These are phyloP conservation scores for Drosophila elegans DNA, from an alignment of 1,140 invertebrate species.

Conservation along the genomic window DNA sequence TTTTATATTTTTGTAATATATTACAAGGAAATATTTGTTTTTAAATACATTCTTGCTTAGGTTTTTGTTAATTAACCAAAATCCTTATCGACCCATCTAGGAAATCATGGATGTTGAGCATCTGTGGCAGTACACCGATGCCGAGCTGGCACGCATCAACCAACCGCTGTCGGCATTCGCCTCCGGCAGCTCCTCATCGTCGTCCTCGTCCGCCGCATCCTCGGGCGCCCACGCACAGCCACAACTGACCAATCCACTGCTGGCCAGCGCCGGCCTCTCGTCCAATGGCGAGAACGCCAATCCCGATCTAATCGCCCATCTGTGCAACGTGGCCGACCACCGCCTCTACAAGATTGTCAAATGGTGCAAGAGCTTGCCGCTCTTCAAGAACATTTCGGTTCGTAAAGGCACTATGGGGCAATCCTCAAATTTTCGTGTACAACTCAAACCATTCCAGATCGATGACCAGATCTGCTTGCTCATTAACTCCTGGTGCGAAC, in stretches of 20 bases:
- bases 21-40: too few species aligned
- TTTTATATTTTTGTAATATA: too few species aligned
- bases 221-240: constrained; percentile 59
- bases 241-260: constrained; percentile 87
- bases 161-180: constrained; percentile 79
- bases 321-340: constrained; percentile 97
- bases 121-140: constrained; percentile 95
- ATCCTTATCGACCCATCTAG: constrained; percentile 84
- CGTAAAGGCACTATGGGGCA: constrained; percentile 59
- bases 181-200: constrained; percentile 69
- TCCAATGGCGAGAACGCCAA: constrained; percentile 88
- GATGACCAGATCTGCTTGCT: constrained; percentile 98
- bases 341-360: constrained; percentile 98
- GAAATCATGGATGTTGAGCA: constrained; percentile 98
- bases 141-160: constrained; percentile 87
- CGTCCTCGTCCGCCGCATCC: constrained; percentile 48
- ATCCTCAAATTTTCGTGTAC: background rate
- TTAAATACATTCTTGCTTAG: too few species aligned
- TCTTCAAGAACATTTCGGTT: constrained; percentile 98
- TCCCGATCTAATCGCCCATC: constrained; percentile 93
- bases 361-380: constrained; percentile 98
- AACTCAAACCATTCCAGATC: constrained; percentile 87
- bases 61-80: background rate
- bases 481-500: constrained; percentile 98
- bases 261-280: constrained; percentile 87